Conservation (phyloP, 2,888 invertebrate genomes). For the Drosophila anomalipes region DNA sequence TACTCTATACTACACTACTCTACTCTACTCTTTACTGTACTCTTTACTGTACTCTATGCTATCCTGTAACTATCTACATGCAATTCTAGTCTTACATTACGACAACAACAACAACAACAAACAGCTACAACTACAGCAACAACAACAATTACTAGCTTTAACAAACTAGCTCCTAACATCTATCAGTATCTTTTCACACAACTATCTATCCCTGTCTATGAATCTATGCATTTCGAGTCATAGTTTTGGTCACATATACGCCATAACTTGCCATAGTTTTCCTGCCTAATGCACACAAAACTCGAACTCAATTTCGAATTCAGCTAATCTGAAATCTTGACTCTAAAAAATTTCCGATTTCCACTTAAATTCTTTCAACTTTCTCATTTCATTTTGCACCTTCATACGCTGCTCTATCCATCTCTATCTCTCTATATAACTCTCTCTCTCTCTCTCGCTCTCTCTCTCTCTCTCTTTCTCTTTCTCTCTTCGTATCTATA, state of each 20-base stretch:
- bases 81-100: slow-evolving; percentile 83
- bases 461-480: slow-evolving; percentile 25
- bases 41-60: slow-evolving; percentile 26
- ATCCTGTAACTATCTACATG: slow-evolving; percentile 67
- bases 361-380: slow-evolving; percentile 61
- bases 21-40: slow-evolving; percentile 11
- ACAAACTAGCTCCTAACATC: slow-evolving; percentile 48
- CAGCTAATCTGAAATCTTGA: slow-evolving; percentile 35
- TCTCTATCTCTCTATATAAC: slow-evolving; percentile 13
- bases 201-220: slow-evolving; percentile 40
- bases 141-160: slow-evolving; percentile 63
- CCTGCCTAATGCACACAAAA: slow-evolving; percentile 62
- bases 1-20: slow-evolving; percentile 13
- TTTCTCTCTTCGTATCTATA: slow-evolving; percentile 33
- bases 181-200: slow-evolving; percentile 34
- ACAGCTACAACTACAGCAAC: slow-evolving; percentile 28
- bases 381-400: slow-evolving; percentile 66
- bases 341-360: slow-evolving; percentile 42
- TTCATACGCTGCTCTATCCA: slow-evolving; percentile 36
- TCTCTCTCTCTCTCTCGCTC: slow-evolving; percentile 21
- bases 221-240: slow-evolving; percentile 62
- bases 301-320: slow-evolving; percentile 68
- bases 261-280: slow-evolving; percentile 85
- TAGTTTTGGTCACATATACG: slow-evolving; percentile 83
- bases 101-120: slow-evolving; percentile 48